Conservation (phyloP, 2,888 invertebrate genomes). For the Nycteola revayana region DNA sequence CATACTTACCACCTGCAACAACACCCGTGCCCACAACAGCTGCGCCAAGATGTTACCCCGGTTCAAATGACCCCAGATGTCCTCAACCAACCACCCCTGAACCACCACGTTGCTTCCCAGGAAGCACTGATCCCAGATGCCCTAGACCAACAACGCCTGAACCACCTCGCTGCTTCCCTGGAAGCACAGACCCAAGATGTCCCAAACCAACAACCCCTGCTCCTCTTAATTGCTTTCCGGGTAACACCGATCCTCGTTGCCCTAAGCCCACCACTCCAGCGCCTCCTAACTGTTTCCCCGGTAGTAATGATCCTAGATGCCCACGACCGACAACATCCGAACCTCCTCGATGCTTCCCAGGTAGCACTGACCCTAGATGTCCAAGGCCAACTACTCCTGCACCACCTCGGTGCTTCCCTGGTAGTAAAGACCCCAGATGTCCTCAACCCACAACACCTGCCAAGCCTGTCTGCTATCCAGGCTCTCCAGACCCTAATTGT, state of each 20-base stretch:
- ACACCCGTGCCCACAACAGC: conserved; percentile 33
- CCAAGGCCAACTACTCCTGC: conserved; percentile 36
- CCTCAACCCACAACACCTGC: conserved; percentile 46
- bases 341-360: conserved; percentile 41
- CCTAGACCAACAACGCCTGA: conserved; percentile 32
- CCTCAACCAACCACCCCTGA: conserved; percentile 37
- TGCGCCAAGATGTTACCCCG: conserved; percentile 28
- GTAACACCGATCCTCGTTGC: conserved; percentile 45
- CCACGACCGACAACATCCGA: conserved; percentile 38
- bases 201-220: conserved; percentile 40
- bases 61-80: conserved; percentile 44
- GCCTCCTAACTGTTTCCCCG: conserved; percentile 34
- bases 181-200: conserved; percentile 34
- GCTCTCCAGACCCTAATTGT: conserved; percentile 52
- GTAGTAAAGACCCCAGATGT: conserved; percentile 52
- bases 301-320: conserved; percentile 32
- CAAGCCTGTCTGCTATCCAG: conserved; percentile 36
- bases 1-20: conserved; percentile 20
- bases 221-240: conserved; percentile 27
- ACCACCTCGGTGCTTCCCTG: conserved; percentile 35
- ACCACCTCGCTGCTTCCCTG: conserved; percentile 41
- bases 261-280: conserved; percentile 28
- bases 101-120: conserved; percentile 39
- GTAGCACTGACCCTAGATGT: conserved; percentile 49
- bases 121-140: conserved; percentile 32